A percentile compares a stretch with the other conserved stretches of the same genome.
Conservation (phyloP, 2,113 vertebrate genomes). For the Lontra canadensis region DNA sequence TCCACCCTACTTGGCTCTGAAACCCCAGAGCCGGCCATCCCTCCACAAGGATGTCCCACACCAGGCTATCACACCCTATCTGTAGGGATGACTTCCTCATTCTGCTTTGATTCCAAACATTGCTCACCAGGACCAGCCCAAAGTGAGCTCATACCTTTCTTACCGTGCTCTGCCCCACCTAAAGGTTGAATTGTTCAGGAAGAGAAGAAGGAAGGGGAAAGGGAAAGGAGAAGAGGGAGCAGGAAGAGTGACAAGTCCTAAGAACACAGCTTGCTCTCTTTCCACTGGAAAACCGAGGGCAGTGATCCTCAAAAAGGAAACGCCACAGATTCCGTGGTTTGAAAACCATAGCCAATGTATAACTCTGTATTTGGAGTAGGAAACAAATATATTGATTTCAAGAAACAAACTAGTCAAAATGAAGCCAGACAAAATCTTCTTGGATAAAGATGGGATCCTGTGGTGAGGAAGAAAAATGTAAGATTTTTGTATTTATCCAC, state of each 20-base stretch:
- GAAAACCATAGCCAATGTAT: background rate
- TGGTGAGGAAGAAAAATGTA: background rate
- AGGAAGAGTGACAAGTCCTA: background rate
- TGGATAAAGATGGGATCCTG: background rate
- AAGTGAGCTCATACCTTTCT: background rate
- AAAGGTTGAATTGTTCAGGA: background rate
- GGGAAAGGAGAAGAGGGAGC: background rate
- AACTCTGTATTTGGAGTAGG: slow-evolving; percentile 52
- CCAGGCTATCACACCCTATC: fast-evolving
- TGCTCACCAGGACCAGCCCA: too few relatives aligned
- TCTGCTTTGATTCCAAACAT: background rate
- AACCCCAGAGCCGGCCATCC: background rate
- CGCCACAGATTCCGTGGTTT: slow-evolving; percentile 20
- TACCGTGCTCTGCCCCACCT: background rate
- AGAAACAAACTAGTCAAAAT: slow-evolving; percentile 29
- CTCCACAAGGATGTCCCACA: background rate
- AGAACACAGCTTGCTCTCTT: background rate
- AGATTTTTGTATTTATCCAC: background rate
- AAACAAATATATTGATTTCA: slow-evolving; percentile 56
- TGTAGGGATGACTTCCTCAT: background rate
- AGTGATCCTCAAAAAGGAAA: background rate
- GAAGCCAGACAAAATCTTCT: slow-evolving; percentile 5
- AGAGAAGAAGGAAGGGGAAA: background rate
- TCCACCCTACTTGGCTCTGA: background rate
- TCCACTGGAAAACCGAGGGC: background rate